A percentile compares a stretch with the other conserved stretches of the same genome.
phyloP scores from a whole-genome alignment of 2,888 invertebrate species.

The Tribolium freemani region DNA sequence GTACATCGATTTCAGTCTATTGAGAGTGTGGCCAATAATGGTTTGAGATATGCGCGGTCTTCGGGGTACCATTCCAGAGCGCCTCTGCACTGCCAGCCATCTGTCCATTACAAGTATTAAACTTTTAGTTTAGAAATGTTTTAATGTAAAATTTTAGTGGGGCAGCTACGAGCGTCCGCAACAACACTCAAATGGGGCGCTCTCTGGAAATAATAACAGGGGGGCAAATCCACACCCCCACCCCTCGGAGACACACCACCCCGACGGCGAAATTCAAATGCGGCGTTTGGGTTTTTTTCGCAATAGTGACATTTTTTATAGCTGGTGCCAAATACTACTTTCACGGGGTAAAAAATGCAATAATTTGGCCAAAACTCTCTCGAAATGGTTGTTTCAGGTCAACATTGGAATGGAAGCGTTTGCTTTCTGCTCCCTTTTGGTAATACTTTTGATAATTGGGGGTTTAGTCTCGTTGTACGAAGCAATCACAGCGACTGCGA shows the following conservation, averaged over 20 bases:
- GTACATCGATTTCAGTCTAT: conserved; percentile 78
- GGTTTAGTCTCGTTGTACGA: conserved; percentile 75
- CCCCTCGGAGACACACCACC: conserved; percentile 44
- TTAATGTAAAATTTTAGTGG: conserved; percentile 39
- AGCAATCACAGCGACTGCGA: conserved; percentile 56
- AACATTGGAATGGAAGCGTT: conserved; percentile 61
- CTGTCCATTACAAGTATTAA: conserved; percentile 52
- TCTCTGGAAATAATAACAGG: conserved; percentile 50
- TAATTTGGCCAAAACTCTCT: no score
- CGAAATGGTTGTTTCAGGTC: conserved; percentile 44
- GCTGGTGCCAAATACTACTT: conserved; percentile 82
- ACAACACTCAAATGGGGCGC: conserved; percentile 31
- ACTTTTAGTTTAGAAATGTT: not conserved
- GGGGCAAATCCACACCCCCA: conserved; percentile 46
- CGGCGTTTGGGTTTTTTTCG: conserved; percentile 81
- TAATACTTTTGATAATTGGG: conserved; percentile 75
- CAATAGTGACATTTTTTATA: conserved; percentile 78
- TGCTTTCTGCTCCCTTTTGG: conserved; percentile 72
- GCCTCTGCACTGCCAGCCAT: conserved; percentile 41
- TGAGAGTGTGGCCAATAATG: conserved; percentile 71
- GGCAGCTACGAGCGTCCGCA: conserved; percentile 51
- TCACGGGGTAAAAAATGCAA: conserved; percentile 52
- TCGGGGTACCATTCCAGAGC: conserved; percentile 50
- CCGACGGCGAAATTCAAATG: conserved; percentile 76
- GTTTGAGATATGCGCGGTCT: conserved; percentile 66